Percentiles rank a stretch among this genome's conserved stretches.
phyloP scores from a whole-genome alignment of 2,888 invertebrate genomes.

The Serripes groenlandicus region DNA sequence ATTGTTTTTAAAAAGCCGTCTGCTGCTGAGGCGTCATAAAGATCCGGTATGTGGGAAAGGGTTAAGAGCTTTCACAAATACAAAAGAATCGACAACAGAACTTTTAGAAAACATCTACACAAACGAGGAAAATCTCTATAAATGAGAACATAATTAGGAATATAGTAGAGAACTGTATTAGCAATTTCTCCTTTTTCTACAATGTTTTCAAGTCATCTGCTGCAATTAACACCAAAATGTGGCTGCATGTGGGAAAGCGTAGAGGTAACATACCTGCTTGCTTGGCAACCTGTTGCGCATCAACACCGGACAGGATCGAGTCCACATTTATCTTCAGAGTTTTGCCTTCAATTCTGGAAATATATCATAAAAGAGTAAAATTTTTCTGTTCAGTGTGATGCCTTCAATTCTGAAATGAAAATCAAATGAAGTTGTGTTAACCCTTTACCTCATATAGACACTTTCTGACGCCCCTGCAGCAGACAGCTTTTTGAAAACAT shows the following conservation, averaged over 20 bases:
- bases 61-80: too few species aligned
- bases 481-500: background rate
- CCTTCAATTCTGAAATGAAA: conserved; percentile 61
- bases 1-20: background rate
- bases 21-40: background rate
- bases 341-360: conserved; percentile 55
- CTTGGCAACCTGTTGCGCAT: conserved; percentile 46
- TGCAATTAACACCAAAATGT: background rate
- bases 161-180: too few species aligned
- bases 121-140: too few species aligned
- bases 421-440: background rate
- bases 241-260: background rate
- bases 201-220: conserved; percentile 4
- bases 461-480: background rate
- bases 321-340: conserved; percentile 59
- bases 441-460: background rate
- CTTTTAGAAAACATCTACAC: too few species aligned
- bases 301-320: conserved; percentile 45
- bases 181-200: conserved; percentile 7
- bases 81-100: too few species aligned
- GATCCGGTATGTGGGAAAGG: background rate
- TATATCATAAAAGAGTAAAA: too few species aligned
- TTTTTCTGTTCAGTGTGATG: conserved; percentile 50
- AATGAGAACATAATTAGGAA: too few species aligned
- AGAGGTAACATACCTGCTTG: conserved; percentile 56